Percentiles rank a stretch among this genome's conserved stretches.
Conservation (phyloP, 2,113 vertebrate species). For the Megalops atlanticus region DNA sequence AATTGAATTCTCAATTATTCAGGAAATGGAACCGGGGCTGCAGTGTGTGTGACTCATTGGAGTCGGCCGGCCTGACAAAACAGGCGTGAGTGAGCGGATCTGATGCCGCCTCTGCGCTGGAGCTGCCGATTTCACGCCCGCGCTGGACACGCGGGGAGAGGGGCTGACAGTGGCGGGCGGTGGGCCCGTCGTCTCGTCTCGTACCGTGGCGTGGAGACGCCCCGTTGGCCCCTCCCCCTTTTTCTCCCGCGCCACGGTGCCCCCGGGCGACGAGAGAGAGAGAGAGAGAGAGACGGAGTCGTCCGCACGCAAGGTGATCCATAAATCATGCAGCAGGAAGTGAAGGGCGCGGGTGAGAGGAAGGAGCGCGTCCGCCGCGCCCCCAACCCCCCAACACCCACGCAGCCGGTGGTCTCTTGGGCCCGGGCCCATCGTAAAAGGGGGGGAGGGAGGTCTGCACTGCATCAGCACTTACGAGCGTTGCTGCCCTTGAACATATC, state of each 20-base stretch:
- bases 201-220: not conserved
- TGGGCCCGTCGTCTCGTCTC: not conserved
- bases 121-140: not conserved
- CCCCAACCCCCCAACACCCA: constrained; percentile 20
- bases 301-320: constrained; percentile 36
- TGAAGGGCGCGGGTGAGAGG: constrained; percentile 23
- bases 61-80: not conserved
- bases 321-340: constrained; percentile 42
- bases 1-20: not conserved
- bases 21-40: not conserved
- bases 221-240: not conserved
- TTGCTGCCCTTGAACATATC: constrained; percentile 40
- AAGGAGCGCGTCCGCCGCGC: not conserved
- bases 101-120: not conserved
- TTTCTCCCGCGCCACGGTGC: not conserved
- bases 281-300: constrained; percentile 16
- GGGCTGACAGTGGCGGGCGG: too few species aligned
- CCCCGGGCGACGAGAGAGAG: constrained; percentile 24
- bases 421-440: not conserved
- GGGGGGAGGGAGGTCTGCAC: constrained; percentile 16
- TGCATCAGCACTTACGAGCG: constrained; percentile 31
- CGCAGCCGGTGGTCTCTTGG: constrained; percentile 14
- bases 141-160: not conserved
- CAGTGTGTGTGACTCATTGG: not conserved
- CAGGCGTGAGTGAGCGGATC: not conserved